Evolutionary conservation across 2,888 invertebrate species (phyloP).

Genomic region (Athripsodes cinereus): DNA sequence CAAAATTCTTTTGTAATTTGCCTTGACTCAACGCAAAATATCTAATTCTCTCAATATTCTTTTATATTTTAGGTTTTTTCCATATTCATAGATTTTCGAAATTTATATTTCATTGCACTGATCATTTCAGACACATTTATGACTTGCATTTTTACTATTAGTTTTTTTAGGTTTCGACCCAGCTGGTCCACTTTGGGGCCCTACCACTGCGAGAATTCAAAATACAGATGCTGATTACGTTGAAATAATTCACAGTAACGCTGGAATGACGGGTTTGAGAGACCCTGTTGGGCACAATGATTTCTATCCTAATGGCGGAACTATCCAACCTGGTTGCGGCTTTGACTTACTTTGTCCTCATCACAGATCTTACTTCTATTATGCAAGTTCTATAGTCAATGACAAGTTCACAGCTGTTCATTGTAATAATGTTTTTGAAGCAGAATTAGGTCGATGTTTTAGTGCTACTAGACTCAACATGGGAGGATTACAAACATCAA

Average conservation of each 20-base stretch:
- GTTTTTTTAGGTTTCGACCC: conserved; percentile 12
- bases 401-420: conserved; percentile 11
- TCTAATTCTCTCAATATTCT: too few species aligned
- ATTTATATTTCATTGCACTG: background rate
- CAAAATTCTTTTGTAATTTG: too few species aligned
- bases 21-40: too few species aligned
- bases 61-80: too few species aligned
- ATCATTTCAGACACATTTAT: background rate
- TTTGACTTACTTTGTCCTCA: conserved; percentile 16
- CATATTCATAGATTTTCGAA: background rate
- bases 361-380: conserved; percentile 12
- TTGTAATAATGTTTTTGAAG: conserved; percentile 5
- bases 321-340: conserved; percentile 10
- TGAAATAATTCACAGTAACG: conserved; percentile 31
- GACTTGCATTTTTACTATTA: background rate
- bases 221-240: conserved; percentile 19
- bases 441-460: too few species aligned
- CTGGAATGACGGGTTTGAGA: conserved; percentile 14
- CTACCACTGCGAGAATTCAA: conserved; percentile 13
- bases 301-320: conserved; percentile 21
- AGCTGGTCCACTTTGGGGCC: conserved; percentile 21
- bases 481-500: too few species aligned
- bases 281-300: conserved; percentile 29
- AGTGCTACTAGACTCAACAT: too few species aligned
- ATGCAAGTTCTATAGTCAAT: conserved; percentile 16